Evolutionary conservation across 2,113 vertebrate genomes (phyloP).

Genomic region (Gobiocypris rarus): DNA sequence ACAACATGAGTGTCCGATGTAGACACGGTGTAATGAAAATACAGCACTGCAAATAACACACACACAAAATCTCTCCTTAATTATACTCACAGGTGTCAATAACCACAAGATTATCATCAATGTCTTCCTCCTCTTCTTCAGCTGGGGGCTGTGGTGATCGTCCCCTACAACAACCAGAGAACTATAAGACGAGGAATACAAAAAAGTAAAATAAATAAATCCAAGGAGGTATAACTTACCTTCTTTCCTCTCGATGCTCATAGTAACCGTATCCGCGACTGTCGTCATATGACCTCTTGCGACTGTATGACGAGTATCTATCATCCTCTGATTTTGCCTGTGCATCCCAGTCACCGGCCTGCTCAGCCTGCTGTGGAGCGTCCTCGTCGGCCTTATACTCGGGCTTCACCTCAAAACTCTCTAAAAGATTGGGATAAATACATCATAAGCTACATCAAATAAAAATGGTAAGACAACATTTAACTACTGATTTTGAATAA

Average conservation of each 20-base stretch:
- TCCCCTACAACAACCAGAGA: conserved; percentile 65
- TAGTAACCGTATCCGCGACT: conserved; percentile 77
- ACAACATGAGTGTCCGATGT: too few species aligned
- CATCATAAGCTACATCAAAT: background rate
- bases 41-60: background rate
- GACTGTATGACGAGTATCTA: conserved; percentile 64
- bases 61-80: background rate
- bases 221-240: conserved; percentile 58
- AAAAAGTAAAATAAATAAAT: background rate
- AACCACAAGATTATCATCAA: conserved; percentile 80
- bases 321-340: conserved; percentile 61
- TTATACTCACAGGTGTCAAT: conserved; percentile 82
- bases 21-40: background rate
- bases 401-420: conserved; percentile 62
- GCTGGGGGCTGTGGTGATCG: conserved; percentile 82
- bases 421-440: background rate
- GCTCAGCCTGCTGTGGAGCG: conserved; percentile 47
- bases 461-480: too few species aligned
- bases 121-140: conserved; percentile 84
- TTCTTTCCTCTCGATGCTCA: conserved; percentile 81
- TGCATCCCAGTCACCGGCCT: conserved; percentile 41
- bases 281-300: conserved; percentile 80
- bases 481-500: too few species aligned
- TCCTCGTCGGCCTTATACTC: conserved; percentile 58
- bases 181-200: background rate